Base-by-base conservation (phyloP, 2,888 invertebrate genomes). In the Drymonia ruficornis region DNA sequence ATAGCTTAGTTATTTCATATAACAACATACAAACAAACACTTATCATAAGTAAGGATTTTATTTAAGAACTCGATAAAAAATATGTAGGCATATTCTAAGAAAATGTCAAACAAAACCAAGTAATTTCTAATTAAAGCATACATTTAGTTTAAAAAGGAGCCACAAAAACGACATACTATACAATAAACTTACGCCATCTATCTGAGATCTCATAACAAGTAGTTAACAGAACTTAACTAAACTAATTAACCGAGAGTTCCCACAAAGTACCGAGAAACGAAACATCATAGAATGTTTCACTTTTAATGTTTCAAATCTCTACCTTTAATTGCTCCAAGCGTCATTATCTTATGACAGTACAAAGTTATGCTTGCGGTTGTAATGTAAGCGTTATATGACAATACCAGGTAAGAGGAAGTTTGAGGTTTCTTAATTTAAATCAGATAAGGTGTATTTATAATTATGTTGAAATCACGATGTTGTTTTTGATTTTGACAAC, bases 221-320 rank as follows among this genome's bases (percentile, higher is more conserved):
- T 46, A 65, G 66, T 64, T 58, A 64, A 59, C 64, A 64, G 61
- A 54, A 50, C 38, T 50, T 46, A 31, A 47, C 34, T 34, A 3
- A 55, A 61, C 71, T 72, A 75, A 78, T 78, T 76, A 77, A 72
- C 70, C 63, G 65, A 59, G 67, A 60, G 70, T 78, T 78, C 78
- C 74, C 78, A 79, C 77, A 70, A 65, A 61, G 69, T 78, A 77
- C 70, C 58, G 54, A 58, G 74, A 65, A 71, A 61, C 57, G 38
- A 40, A 65, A 74, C 58, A 68, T 56, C 59, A 63, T 55, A 65
- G 52, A 53, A 65, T 67, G 67, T 74, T 74, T 76, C 65, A 72
- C 61, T 70, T 72, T 74, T 75, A 72, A 55, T 48, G 40, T 52
- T 48, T 42, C 36, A 45, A 55, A 75, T 76, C 66, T 65, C 53